phyloP scores from a whole-genome alignment of 2,888 invertebrate species.

The Scrobipalpa atriplicella region DNA sequence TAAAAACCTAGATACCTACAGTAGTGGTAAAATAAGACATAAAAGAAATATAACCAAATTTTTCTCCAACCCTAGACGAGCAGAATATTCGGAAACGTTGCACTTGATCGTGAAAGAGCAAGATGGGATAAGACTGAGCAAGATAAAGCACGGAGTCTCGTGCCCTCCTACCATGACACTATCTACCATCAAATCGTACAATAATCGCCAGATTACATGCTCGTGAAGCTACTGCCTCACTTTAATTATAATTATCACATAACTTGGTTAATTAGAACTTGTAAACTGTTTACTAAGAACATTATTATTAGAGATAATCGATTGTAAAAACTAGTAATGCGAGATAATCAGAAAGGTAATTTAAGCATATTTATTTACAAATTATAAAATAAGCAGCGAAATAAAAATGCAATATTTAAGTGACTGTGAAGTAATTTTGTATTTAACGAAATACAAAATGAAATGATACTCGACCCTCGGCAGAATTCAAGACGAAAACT shows the following conservation, averaged over 20 bases:
- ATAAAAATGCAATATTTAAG: background rate
- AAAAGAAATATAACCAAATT: background rate
- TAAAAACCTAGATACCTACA: background rate
- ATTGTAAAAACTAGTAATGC: no score
- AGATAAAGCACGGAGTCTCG: slow-evolving; percentile 55
- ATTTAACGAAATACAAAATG: slow-evolving; percentile 33
- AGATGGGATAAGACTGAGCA: slow-evolving; percentile 37
- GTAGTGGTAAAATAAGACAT: background rate
- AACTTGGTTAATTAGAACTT: background rate
- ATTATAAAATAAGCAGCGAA: background rate
- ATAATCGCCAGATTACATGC: slow-evolving; percentile 23
- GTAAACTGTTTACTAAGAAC: background rate
- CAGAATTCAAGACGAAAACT: slow-evolving; percentile 61
- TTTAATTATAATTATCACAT: slow-evolving; percentile 4
- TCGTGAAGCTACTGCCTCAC: background rate
- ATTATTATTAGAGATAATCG: background rate
- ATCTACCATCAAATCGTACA: slow-evolving; percentile 22
- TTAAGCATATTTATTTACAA: no score
- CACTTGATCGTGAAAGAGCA: slow-evolving; percentile 35
- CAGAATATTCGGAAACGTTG: slow-evolving; percentile 34
- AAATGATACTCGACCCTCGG: slow-evolving; percentile 48
- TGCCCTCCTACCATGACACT: slow-evolving; percentile 32
- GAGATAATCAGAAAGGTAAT: no score
- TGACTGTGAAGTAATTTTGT: slow-evolving; percentile 23
- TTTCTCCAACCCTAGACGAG: background rate